Base-by-base conservation (phyloP, 2,797 vertebrate genomes). In the Allobates femoralis region DNA sequence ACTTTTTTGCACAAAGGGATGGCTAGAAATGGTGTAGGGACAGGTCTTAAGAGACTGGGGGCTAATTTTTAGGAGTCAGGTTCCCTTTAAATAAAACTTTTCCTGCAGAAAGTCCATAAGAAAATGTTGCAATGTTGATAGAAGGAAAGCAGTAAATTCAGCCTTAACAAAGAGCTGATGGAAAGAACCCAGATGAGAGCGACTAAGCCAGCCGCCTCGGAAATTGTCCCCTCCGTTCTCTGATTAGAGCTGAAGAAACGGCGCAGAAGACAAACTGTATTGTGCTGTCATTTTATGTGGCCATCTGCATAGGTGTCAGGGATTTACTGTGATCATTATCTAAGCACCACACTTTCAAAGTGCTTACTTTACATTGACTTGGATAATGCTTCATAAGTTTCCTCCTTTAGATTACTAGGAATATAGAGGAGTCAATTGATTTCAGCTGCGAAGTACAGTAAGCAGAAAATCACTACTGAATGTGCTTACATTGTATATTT, bases 281-380 rank as follows among this genome's bases (percentile, higher is more conserved):
- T 46, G 76, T 60, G 55, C 55, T 62, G 77, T 58, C 74, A 56
- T 56, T 83, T 87, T 56, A 83, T 87, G 62, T 12, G 55, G 55
- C 80, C 74, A 83, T 87, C 85, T 87, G 85, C 80, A 87, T 78
- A 87, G 85, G 80, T 87, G 73, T 34, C 53, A 30, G 50, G 50
- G n/a, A 82, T 66, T 81, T 82, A 81, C 55, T 28, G 77, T 46
- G 66, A 81, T 71, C 79, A 76, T 81, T 81, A 75, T 46, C 69
- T 30, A 19, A 53, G 53, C 51, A 46, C 55, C 79, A 81, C 56
- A 50, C 34, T 75, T 76, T 8, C 77, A 75, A 81, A 81, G 34
- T 76, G 79, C 85, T 81, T 75, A 81, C 55, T 81, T 37, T 81
- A 53, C 79, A 64, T 41, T n/a, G 56, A 81, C 79, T 60, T 14